A percentile compares a stretch with the other conserved stretches of the same genome.
Conservation (phyloP, 2,113 vertebrate genomes). For the Balaeniceps rex region DNA sequence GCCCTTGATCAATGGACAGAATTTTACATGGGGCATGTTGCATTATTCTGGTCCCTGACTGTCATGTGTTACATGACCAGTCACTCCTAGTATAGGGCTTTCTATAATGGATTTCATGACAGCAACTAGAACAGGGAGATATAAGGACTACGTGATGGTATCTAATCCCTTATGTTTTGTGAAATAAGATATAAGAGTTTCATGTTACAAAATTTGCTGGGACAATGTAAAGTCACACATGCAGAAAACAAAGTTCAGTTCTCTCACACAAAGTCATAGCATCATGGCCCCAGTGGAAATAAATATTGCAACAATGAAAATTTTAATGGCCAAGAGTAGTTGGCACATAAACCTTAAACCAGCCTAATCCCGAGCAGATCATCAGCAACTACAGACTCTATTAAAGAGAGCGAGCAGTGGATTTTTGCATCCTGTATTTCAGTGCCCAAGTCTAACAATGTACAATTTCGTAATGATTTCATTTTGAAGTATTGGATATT, state of each 20-base stretch:
- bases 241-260: slow-evolving; percentile 36
- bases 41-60: background rate
- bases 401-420: background rate
- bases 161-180: background rate
- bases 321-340: background rate
- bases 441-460: background rate
- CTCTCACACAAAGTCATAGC: background rate
- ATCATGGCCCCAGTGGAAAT: background rate
- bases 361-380: background rate
- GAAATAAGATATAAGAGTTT: background rate
- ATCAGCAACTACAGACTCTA: background rate
- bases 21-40: background rate
- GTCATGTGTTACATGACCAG: background rate
- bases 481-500: background rate
- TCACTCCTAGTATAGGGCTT: background rate
- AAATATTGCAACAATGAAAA: slow-evolving; percentile 4
- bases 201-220: background rate
- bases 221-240: slow-evolving; percentile 18
- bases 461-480: background rate
- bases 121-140: background rate
- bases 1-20: background rate
- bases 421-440: background rate
- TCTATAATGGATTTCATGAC: background rate
- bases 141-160: background rate
- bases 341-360: slow-evolving; percentile 25